These are phyloP conservation scores for Panthera leo DNA, from an alignment of 2,113 vertebrate species.

Conservation along the genomic window DNA sequence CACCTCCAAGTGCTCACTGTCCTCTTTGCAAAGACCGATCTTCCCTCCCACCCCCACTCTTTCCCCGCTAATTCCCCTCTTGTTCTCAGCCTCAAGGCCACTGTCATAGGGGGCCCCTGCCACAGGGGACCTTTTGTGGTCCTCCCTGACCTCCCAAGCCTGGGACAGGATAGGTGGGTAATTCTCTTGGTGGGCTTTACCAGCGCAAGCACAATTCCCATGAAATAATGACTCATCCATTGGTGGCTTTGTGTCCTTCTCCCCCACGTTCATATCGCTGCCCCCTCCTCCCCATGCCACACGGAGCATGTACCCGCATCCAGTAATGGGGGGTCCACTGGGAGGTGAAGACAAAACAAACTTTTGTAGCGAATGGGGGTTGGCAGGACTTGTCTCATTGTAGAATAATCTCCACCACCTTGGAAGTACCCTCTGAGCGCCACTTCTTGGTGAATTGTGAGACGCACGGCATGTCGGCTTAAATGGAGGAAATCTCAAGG, in stretches of 20 bases:
- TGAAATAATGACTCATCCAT: fast-evolving
- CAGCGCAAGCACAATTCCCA: fast-evolving
- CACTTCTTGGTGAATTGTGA: background rate
- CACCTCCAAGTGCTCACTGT: fast-evolving
- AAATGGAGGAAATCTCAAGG: background rate
- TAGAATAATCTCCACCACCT: background rate
- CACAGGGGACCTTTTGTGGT: fast-evolving
- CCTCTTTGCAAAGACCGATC: background rate
- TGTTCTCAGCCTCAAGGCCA: background rate
- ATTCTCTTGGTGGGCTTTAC: background rate
- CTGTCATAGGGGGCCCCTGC: background rate
- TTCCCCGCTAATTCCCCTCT: background rate
- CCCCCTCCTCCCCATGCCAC: fast-evolving
- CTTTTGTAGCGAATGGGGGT: background rate
- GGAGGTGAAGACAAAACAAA: background rate
- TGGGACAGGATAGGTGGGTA: background rate
- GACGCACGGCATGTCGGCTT: fast-evolving
- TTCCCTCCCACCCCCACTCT: background rate
- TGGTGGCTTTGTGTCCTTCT: background rate
- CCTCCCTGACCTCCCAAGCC: background rate
- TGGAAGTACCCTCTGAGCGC: background rate
- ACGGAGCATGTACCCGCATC: fast-evolving
- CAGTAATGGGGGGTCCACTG: background rate
- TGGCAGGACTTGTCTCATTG: background rate
- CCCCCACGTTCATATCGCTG: background rate